phyloP scores from a whole-genome alignment of 1,140 invertebrate species.

The Habropoda laboriosa region DNA sequence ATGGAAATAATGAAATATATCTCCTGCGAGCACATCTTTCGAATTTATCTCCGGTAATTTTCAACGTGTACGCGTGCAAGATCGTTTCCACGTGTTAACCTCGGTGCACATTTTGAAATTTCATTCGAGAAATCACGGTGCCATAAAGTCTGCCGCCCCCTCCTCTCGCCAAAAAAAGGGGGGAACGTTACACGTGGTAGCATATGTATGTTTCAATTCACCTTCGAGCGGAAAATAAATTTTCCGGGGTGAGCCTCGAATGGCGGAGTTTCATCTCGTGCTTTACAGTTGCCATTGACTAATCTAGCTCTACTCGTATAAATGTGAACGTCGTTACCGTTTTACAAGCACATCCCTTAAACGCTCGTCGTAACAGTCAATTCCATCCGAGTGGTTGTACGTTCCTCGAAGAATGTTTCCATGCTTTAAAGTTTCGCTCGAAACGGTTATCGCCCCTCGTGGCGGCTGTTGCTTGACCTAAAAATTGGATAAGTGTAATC shows the following conservation, averaged over 20 bases:
- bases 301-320: neutral
- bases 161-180: too few relatives aligned
- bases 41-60: neutral
- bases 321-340: slow-evolving; percentile 13
- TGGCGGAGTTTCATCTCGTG: neutral
- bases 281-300: slow-evolving; percentile 23
- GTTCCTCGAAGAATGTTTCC: neutral
- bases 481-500: neutral
- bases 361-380: neutral
- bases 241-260: neutral
- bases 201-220: neutral
- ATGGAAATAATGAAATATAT: neutral
- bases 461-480: neutral
- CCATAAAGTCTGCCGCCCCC: neutral
- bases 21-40: neutral
- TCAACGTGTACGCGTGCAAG: neutral
- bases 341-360: slow-evolving; percentile 26
- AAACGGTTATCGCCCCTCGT: neutral
- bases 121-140: neutral
- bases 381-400: neutral
- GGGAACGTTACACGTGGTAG: neutral
- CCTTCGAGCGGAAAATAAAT: neutral
- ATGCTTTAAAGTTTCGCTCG: neutral
- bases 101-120: neutral
- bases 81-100: neutral